These are phyloP conservation scores for Dasyornis broadbenti DNA, from an alignment of 2,113 vertebrate genomes.

Conservation along the genomic window DNA sequence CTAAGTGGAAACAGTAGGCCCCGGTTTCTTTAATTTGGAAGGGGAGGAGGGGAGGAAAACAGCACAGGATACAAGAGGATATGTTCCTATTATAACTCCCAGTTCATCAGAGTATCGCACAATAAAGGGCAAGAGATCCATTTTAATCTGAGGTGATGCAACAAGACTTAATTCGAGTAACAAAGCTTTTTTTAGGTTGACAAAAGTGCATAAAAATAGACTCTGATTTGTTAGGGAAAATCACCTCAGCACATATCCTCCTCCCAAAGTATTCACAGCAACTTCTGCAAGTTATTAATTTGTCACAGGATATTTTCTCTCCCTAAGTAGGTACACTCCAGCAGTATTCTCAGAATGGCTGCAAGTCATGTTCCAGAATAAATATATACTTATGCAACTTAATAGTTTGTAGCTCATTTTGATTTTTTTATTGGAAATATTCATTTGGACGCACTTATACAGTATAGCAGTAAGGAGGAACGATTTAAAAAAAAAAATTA, in stretches of 20 bases:
- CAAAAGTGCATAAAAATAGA: constrained; percentile 14
- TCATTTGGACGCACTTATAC: neutral
- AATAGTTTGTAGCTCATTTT: neutral
- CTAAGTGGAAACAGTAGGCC: constrained; percentile 32
- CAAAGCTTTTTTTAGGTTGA: neutral
- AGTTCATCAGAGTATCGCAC: neutral
- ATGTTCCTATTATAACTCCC: neutral
- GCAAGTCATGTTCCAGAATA: neutral
- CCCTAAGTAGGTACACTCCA: neutral
- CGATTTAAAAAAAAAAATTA: neutral
- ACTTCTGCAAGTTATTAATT: neutral
- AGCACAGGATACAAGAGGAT: neutral
- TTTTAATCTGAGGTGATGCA: neutral
- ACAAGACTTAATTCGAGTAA: neutral
- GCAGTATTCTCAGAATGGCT: neutral
- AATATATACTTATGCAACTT: fast-evolving
- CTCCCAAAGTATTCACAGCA: neutral
- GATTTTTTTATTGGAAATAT: neutral
- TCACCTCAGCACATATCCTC: neutral
- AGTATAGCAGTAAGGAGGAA: neutral
- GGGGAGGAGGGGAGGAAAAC: neutral
- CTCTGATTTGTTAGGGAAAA: neutral
- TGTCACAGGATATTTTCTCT: neutral
- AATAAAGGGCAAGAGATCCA: constrained; percentile 4
- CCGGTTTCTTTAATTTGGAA: neutral